Conservation (phyloP, 2,797 vertebrate species). For the Morelia viridis region DNA sequence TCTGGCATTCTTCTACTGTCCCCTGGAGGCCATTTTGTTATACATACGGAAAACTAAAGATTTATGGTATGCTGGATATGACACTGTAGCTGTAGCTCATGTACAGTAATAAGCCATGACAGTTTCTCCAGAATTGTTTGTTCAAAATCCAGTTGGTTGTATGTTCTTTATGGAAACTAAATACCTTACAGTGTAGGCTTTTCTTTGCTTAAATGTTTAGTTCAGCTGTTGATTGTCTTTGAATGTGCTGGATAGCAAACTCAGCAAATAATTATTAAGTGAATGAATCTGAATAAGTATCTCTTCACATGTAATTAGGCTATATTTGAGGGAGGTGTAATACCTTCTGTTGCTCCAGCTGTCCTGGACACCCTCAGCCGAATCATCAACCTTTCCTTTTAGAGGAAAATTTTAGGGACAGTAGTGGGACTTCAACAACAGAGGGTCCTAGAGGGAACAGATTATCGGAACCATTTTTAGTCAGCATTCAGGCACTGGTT, state of each 20-base stretch:
- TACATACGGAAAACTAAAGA: constrained; percentile 43
- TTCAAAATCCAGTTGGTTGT: constrained; percentile 59
- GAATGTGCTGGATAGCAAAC: constrained; percentile 16
- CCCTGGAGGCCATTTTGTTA: not conserved
- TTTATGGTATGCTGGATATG: constrained; percentile 33
- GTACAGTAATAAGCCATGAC: not conserved
- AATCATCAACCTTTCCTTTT: not conserved
- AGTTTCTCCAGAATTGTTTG: not conserved
- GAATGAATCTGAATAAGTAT: not conserved
- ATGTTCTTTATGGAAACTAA: not conserved
- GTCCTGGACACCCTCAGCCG: not conserved
- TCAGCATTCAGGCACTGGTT: not conserved
- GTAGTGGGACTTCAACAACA: not conserved
- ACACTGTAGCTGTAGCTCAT: constrained; percentile 25
- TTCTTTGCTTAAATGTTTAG: not conserved
- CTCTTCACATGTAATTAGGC: not conserved
- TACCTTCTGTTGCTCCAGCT: not conserved
- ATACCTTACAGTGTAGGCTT: not conserved
- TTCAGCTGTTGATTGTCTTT: constrained; percentile 68
- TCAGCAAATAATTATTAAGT: not conserved
- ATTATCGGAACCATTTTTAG: not conserved
- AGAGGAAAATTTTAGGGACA: not conserved
- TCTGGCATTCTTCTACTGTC: not conserved
- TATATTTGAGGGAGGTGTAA: not conserved
- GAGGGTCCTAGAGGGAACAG: not conserved